Conservation (phyloP, 2,797 vertebrate genomes). For the Pseudopleuronectes americanus region DNA sequence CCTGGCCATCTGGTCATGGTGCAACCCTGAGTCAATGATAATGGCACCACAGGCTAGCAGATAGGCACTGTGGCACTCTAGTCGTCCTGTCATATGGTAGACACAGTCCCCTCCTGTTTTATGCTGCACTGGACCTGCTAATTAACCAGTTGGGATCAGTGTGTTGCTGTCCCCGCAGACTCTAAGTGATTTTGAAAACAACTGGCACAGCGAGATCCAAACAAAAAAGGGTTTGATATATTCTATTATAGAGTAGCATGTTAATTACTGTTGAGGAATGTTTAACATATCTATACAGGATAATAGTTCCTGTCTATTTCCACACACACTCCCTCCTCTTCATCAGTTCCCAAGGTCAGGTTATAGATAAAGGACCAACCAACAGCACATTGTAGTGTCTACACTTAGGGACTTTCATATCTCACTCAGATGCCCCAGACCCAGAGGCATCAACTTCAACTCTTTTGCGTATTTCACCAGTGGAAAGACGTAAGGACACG, state of each 20-base stretch:
- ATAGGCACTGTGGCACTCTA: constrained; percentile 30
- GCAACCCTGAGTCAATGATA: constrained; percentile 55
- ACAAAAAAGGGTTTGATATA: constrained; percentile 35
- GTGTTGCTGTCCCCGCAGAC: constrained; percentile 51
- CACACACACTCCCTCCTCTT: too few relatives aligned
- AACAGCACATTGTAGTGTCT: too few relatives aligned
- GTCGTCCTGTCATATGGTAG: constrained; percentile 62
- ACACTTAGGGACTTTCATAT: too few relatives aligned
- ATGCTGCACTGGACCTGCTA: constrained; percentile 72
- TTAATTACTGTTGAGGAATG: constrained; percentile 9
- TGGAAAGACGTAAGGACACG: too few relatives aligned
- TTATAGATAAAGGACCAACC: too few relatives aligned
- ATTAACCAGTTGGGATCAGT: constrained; percentile 76
- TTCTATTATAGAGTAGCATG: constrained; percentile 38
- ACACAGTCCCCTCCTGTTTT: constrained; percentile 74
- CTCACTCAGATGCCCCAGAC: too few relatives aligned
- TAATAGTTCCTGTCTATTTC: too few relatives aligned
- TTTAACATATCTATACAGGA: too few relatives aligned
- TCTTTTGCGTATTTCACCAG: too few relatives aligned
- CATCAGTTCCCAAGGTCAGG: too few relatives aligned
- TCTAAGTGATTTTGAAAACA: constrained; percentile 71
- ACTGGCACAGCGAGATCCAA: constrained; percentile 43
- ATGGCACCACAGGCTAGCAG: constrained; percentile 39
- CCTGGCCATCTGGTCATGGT: constrained; percentile 54
- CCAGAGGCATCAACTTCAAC: too few relatives aligned